Evolutionary conservation across 2,888 invertebrate genomes (phyloP).

Genomic region (Seira sanloemensis): DNA sequence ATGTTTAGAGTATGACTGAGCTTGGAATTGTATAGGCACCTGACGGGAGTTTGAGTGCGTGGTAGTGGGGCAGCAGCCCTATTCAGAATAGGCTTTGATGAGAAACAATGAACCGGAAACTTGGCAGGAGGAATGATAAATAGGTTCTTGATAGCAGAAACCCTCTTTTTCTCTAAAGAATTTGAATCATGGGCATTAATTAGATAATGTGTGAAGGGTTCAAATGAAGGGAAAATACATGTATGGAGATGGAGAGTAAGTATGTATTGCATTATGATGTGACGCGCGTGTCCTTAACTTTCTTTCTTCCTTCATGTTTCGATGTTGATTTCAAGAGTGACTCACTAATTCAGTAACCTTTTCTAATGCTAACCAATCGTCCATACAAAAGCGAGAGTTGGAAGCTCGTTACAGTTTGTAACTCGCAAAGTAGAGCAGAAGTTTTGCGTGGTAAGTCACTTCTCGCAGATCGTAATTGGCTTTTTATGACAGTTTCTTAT

Average conservation of each 20-base stretch:
- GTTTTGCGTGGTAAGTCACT: constrained; percentile 19
- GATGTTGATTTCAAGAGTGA: not conserved
- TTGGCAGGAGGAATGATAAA: constrained; percentile 42
- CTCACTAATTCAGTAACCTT: not conserved
- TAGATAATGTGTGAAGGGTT: constrained; percentile 5
- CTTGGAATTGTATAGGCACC: too few species aligned
- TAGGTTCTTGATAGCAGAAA: constrained; percentile 32
- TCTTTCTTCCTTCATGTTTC: too few species aligned
- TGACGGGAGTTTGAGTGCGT: too few species aligned
- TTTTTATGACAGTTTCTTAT: constrained; percentile 58
- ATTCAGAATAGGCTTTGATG: too few species aligned
- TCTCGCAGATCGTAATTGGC: constrained; percentile 40
- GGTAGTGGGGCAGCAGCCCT: too few species aligned
- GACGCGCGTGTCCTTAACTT: constrained; percentile 21
- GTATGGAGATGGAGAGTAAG: not conserved
- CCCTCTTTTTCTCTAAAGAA: not conserved
- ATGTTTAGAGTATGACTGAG: too few species aligned
- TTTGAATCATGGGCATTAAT: constrained; percentile 4
- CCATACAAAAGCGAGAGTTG: too few species aligned
- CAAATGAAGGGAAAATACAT: not conserved
- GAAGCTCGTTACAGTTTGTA: not conserved
- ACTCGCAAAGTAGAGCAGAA: not conserved
- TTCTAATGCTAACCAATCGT: not conserved
- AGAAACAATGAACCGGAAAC: constrained; percentile 41
- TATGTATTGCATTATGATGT: not conserved